A percentile compares a stretch with the other conserved stretches of the same genome.
These are phyloP conservation scores for Montipora foliosa DNA, from an alignment of 64 coral and sea anemone species.

Conservation along the genomic window DNA sequence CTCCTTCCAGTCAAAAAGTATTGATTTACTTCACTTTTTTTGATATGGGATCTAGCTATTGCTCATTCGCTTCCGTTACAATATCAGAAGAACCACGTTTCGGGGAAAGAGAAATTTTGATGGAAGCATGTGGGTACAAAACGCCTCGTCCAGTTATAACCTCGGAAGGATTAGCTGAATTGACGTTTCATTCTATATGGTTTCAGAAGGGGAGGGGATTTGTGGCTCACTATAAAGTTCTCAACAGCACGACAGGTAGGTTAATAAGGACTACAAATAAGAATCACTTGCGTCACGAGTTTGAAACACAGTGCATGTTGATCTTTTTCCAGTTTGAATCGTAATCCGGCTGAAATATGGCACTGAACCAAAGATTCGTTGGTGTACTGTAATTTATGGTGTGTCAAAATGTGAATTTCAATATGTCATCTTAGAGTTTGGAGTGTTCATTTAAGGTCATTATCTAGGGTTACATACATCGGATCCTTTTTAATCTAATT, in stretches of 20 bases:
- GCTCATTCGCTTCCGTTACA: neutral
- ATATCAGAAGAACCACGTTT: neutral
- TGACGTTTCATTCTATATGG: neutral
- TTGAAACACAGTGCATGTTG: too few relatives aligned
- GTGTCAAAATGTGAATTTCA: too few relatives aligned
- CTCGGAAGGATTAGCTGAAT: neutral
- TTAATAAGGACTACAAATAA: neutral
- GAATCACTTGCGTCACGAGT: too few relatives aligned
- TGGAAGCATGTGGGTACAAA: neutral
- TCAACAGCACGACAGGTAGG: neutral
- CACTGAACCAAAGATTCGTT: too few relatives aligned
- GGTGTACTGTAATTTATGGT: too few relatives aligned
- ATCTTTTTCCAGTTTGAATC: too few relatives aligned
- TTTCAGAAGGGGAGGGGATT: neutral
- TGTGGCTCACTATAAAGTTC: neutral
- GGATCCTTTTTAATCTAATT: too few relatives aligned
- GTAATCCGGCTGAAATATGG: too few relatives aligned
- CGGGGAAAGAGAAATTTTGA: neutral
- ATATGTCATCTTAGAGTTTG: too few relatives aligned
- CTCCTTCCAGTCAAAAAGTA: neutral
- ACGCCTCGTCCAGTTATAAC: neutral
- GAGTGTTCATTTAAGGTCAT: too few relatives aligned
- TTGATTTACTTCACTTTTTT: neutral
- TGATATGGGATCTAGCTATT: neutral
- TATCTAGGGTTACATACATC: too few relatives aligned